Evolutionary conservation across 2,113 vertebrate species (phyloP).

Genomic region (Cyprinus carpio): DNA sequence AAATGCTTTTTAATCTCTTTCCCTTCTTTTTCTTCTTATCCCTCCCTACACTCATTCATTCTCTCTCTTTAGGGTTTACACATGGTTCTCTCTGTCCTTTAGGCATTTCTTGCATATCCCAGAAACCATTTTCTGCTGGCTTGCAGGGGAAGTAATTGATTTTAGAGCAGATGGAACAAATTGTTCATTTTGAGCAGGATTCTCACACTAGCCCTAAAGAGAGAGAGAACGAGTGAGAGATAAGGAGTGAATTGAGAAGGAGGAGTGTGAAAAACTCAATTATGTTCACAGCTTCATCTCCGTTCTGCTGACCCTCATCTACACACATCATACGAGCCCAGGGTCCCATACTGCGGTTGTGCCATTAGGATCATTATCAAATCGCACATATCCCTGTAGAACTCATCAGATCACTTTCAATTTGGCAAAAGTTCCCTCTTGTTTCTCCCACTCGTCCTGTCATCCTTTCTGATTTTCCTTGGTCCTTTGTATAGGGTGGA

Average conservation of each 20-base stretch:
- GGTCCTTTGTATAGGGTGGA: constrained; percentile 14
- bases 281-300: constrained; percentile 45
- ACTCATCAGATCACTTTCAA: constrained; percentile 13
- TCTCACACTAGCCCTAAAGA: constrained; percentile 20
- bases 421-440: neutral
- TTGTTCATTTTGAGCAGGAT: constrained; percentile 49
- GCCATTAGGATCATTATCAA: constrained; percentile 38
- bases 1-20: constrained; percentile 26
- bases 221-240: constrained; percentile 34
- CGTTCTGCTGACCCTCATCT: constrained; percentile 26
- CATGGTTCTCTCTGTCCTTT: constrained; percentile 22
- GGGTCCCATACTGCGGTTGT: neutral
- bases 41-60: constrained; percentile 13
- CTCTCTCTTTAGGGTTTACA: neutral
- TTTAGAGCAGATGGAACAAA: constrained; percentile 50
- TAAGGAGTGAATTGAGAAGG: constrained; percentile 28
- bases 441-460: neutral
- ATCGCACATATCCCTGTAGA: constrained; percentile 16
- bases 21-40: neutral
- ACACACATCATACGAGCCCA: neutral
- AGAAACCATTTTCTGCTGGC: constrained; percentile 42
- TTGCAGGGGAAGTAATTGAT: constrained; percentile 52
- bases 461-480: neutral
- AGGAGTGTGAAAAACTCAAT: constrained; percentile 54
- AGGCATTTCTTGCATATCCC: constrained; percentile 30